These are phyloP conservation scores for Thaumetopoea pityocampa DNA, from an alignment of 1,140 invertebrate genomes.

Conservation along the genomic window DNA sequence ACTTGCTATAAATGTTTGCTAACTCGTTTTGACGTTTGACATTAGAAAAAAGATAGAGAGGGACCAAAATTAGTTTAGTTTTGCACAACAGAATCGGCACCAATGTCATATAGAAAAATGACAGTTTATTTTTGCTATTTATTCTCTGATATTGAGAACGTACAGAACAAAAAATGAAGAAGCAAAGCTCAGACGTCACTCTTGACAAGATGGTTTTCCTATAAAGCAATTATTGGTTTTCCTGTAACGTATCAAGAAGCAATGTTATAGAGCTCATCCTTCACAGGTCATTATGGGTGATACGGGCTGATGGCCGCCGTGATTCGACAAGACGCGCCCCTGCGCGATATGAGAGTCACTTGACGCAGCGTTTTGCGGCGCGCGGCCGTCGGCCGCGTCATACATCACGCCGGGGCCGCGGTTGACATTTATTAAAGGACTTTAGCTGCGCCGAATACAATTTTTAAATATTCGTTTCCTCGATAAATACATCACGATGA, in stretches of 20 bases:
- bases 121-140: no score
- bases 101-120: no score
- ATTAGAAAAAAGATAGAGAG: no score
- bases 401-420: slow-evolving; percentile 36
- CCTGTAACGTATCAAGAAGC: slow-evolving; percentile 2
- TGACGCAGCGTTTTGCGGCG: slow-evolving; percentile 36
- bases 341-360: slow-evolving; percentile 31
- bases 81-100: no score
- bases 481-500: no score
- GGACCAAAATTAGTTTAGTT: no score
- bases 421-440: slow-evolving; percentile 45
- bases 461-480: slow-evolving; percentile 16
- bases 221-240: neutral
- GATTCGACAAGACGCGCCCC: slow-evolving; percentile 29
- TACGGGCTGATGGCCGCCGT: slow-evolving; percentile 14
- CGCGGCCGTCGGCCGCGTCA: slow-evolving; percentile 23
- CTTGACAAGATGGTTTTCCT: no score
- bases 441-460: slow-evolving; percentile 20
- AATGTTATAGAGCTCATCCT: slow-evolving; percentile 12
- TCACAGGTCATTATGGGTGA: slow-evolving; percentile 25
- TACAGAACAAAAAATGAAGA: no score
- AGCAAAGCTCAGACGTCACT: no score
- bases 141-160: no score
- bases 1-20: no score
- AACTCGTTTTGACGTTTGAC: no score